Evolutionary conservation across 2,888 invertebrate genomes (phyloP).

Genomic region (Chromoteleia sp.): DNA sequence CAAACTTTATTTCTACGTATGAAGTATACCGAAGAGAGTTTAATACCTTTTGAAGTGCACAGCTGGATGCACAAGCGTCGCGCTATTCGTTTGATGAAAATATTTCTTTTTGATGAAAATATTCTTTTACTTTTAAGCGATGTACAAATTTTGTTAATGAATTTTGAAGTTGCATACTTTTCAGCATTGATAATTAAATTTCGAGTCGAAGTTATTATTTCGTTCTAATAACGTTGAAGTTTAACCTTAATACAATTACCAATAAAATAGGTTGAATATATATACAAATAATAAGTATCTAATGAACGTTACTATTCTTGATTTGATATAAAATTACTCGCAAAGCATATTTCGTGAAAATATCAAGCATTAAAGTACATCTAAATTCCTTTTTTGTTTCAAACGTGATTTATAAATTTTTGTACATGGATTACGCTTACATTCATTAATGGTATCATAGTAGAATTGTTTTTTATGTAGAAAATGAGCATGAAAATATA

Average conservation of each 20-base stretch:
- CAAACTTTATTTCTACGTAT: conserved; percentile 60
- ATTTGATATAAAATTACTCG: neutral
- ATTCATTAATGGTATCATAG: conserved; percentile 2
- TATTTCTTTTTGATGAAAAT: neutral
- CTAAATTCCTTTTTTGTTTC: conserved; percentile 10
- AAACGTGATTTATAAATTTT: neutral
- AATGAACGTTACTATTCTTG: neutral
- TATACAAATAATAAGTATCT: neutral
- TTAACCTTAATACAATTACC: neutral
- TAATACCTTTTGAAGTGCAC: conserved; percentile 34
- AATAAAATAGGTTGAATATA: neutral
- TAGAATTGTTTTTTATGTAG: conserved; percentile 1
- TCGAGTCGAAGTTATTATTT: neutral
- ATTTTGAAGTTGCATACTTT: too few relatives aligned
- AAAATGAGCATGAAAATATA: conserved; percentile 11
- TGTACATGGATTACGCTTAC: conserved; percentile 6
- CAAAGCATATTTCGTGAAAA: conserved; percentile 7
- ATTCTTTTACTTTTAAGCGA: neutral
- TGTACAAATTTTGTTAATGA: neutral
- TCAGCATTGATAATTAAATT: neutral
- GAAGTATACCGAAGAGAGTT: conserved; percentile 33
- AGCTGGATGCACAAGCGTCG: neutral
- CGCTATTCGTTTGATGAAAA: neutral
- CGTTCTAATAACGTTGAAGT: neutral
- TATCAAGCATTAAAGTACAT: conserved; percentile 2